Conservation (phyloP, 1,140 invertebrate species). For the Plectrocnemia conspersa region DNA sequence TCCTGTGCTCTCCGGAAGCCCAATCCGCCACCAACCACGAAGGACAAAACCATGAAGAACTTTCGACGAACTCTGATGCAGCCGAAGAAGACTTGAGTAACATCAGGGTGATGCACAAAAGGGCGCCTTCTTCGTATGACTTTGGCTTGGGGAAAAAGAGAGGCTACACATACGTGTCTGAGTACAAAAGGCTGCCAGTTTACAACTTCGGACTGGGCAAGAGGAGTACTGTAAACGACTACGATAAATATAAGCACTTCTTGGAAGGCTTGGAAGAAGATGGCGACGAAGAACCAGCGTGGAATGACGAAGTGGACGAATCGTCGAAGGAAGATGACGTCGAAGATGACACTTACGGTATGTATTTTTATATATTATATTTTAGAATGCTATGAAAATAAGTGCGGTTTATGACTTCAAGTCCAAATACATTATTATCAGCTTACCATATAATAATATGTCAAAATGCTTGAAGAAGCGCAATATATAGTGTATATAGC, state of each 20-base stretch:
- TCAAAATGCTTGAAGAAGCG: too few species aligned
- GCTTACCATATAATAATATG: too few species aligned
- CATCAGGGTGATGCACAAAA: slow-evolving; percentile 35
- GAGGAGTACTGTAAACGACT: slow-evolving; percentile 52
- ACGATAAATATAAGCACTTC: background rate
- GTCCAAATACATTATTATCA: too few species aligned
- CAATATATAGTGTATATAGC: too few species aligned
- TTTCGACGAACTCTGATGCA: background rate
- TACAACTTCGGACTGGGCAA: slow-evolving; percentile 65
- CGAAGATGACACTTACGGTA: slow-evolving; percentile 8
- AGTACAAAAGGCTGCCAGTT: slow-evolving; percentile 61
- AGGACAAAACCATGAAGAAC: background rate
- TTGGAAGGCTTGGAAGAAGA: slow-evolving; percentile 6
- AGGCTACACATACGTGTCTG: slow-evolving; percentile 60
- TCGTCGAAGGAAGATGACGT: slow-evolving; percentile 9
- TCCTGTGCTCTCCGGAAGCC: slow-evolving; percentile 14
- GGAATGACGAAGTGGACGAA: slow-evolving; percentile 4
- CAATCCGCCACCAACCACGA: background rate
- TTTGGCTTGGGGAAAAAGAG: slow-evolving; percentile 52
- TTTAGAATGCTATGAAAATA: too few species aligned
- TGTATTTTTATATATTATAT: background rate
- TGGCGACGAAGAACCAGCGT: slow-evolving; percentile 5
- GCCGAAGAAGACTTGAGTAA: background rate
- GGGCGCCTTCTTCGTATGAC: slow-evolving; percentile 47
- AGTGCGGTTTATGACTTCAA: too few species aligned